phyloP scores from a whole-genome alignment of 2,113 vertebrate genomes.

The Gnathonemus longibarbis region DNA sequence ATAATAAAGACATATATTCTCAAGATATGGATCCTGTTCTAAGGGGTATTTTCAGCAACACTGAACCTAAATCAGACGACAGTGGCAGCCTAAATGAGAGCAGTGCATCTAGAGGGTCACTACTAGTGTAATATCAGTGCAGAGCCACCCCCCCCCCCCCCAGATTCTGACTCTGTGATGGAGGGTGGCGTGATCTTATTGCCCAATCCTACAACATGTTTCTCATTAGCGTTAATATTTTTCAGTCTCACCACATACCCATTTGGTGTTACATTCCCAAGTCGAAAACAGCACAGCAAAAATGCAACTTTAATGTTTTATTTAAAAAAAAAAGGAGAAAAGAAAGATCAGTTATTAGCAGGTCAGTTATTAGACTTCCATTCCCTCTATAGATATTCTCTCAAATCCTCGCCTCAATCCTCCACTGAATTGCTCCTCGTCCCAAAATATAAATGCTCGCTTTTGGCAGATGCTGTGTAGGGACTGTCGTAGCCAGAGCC shows the following conservation, averaged over 20 bases:
- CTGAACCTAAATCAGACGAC: not conserved
- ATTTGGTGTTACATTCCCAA: not conserved
- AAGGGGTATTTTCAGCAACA: not conserved
- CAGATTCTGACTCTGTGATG: not conserved
- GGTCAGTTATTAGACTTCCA: not conserved
- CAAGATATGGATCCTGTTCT: not conserved
- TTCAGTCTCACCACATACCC: constrained; percentile 21
- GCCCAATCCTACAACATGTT: constrained; percentile 24
- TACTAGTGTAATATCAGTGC: not conserved
- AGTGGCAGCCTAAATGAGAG: not conserved
- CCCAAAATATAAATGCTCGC: not conserved
- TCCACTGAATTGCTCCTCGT: not conserved
- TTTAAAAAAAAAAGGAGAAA: constrained; percentile 12
- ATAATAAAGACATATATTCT: not conserved
- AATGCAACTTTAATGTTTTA: not conserved
- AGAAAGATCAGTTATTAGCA: not conserved
- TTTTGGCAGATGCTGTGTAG: not conserved
- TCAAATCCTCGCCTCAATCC: not conserved
- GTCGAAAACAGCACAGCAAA: not conserved
- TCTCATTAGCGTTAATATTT: constrained; percentile 61
- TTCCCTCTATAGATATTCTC: not conserved
- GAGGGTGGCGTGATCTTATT: constrained; percentile 15
- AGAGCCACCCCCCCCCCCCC: not conserved
- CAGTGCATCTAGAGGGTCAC: not conserved
- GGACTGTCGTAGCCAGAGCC: not conserved